phyloP scores from a whole-genome alignment of 2,113 vertebrate species.

The Azemiops feae region DNA sequence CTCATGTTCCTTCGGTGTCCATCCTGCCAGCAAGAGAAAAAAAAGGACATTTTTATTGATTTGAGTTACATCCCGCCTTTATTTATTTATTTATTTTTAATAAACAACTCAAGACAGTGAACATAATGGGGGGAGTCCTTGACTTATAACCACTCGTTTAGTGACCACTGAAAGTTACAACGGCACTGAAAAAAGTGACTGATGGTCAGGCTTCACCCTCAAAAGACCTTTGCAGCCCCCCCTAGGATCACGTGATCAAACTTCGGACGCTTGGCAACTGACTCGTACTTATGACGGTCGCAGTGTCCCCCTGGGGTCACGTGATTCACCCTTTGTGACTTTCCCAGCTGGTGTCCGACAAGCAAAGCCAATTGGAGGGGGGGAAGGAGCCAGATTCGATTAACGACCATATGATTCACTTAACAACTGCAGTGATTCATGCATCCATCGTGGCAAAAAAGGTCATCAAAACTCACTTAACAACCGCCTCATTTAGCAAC shows the following conservation, averaged over 20 bases:
- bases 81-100: not conserved
- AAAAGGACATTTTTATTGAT: not conserved
- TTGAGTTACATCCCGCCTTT: not conserved
- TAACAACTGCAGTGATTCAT: not conserved
- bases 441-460: too few species aligned
- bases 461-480: not conserved
- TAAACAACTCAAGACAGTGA: not conserved
- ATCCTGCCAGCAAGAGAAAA: constrained; percentile 40
- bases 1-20: not conserved
- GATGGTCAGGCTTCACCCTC: not conserved
- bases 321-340: not conserved
- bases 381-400: not conserved
- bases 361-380: not conserved
- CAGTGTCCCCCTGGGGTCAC: not conserved
- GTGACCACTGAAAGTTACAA: not conserved
- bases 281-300: not conserved
- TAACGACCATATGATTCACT: not conserved
- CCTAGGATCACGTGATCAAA: too few species aligned
- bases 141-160: not conserved
- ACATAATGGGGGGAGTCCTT: not conserved
- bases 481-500: not conserved
- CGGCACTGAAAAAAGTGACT: not conserved
- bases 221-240: too few species aligned
- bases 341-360: not conserved
- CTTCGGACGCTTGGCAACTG: not conserved